Evolutionary conservation across 2,797 vertebrate genomes (phyloP).

Genomic region (Myotis pilosus): DNA sequence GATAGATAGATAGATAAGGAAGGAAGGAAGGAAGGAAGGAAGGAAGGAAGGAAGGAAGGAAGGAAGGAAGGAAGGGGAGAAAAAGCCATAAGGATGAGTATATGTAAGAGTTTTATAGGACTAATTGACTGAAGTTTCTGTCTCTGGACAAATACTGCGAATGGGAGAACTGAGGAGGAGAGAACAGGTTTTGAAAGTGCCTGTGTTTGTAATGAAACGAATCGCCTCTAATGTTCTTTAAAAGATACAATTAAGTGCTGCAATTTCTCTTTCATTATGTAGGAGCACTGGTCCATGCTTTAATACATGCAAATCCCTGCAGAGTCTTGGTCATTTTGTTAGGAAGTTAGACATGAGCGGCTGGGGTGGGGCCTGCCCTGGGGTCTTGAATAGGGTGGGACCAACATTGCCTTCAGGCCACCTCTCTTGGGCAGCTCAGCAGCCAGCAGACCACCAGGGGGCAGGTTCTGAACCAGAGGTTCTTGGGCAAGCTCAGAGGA

Average conservation of each 20-base stretch:
- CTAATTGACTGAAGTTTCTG: neutral
- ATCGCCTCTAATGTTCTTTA: slow-evolving; percentile 61
- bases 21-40: too few relatives aligned
- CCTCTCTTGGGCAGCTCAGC: too few relatives aligned
- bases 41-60: too few relatives aligned
- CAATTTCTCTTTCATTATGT: slow-evolving; percentile 61
- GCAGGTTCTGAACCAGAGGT: too few relatives aligned
- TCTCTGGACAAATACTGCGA: neutral
- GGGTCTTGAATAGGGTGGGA: too few relatives aligned
- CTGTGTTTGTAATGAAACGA: slow-evolving; percentile 52
- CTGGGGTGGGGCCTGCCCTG: too few relatives aligned
- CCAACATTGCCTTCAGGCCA: too few relatives aligned
- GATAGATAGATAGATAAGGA: too few relatives aligned
- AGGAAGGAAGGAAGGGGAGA: neutral
- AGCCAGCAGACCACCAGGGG: too few relatives aligned
- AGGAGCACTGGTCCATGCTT: slow-evolving; percentile 35
- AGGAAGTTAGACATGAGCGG: too few relatives aligned
- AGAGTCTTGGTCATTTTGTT: neutral
- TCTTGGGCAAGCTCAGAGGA: too few relatives aligned
- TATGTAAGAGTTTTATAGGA: neutral
- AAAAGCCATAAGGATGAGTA: neutral
- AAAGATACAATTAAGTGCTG: slow-evolving; percentile 66
- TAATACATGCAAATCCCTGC: slow-evolving; percentile 38
- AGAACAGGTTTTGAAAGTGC: neutral
- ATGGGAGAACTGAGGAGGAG: neutral